Evolutionary conservation across 2,888 invertebrate species (phyloP).

Genomic region (Lasioglossum leucozonium): DNA sequence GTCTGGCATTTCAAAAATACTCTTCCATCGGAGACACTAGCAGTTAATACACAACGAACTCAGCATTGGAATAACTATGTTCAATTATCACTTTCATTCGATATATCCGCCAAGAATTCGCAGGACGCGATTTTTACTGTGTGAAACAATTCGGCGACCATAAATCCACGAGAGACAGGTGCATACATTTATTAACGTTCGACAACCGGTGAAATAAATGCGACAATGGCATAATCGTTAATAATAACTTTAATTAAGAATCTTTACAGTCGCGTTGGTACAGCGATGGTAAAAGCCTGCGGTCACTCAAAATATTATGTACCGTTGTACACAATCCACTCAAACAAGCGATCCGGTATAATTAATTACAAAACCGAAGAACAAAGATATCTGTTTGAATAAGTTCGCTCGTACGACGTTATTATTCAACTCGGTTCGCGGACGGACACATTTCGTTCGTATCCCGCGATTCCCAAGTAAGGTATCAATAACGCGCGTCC

Average conservation of each 20-base stretch:
- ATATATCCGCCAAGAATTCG: too few species aligned
- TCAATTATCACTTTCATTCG: not conserved
- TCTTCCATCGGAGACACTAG: not conserved
- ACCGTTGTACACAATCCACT: not conserved
- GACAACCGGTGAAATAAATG: not conserved
- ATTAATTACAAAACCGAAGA: not conserved
- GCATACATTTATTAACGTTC: not conserved
- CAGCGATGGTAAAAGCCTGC: not conserved
- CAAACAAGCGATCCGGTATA: not conserved
- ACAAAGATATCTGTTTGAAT: not conserved
- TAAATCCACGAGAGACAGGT: not conserved
- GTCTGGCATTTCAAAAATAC: not conserved
- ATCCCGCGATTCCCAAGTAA: constrained; percentile 7
- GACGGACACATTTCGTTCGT: not conserved
- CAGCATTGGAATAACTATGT: not conserved
- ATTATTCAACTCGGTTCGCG: not conserved
- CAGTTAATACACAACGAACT: not conserved
- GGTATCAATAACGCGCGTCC: constrained; percentile 4
- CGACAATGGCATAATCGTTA: not conserved
- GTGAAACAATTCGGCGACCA: not conserved
- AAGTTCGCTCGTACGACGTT: not conserved
- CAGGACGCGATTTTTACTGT: not conserved
- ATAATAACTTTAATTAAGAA: not conserved
- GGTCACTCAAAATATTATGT: not conserved
- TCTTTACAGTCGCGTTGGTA: not conserved